Conservation (phyloP, 2,113 vertebrate species). For the Hucho hucho region DNA sequence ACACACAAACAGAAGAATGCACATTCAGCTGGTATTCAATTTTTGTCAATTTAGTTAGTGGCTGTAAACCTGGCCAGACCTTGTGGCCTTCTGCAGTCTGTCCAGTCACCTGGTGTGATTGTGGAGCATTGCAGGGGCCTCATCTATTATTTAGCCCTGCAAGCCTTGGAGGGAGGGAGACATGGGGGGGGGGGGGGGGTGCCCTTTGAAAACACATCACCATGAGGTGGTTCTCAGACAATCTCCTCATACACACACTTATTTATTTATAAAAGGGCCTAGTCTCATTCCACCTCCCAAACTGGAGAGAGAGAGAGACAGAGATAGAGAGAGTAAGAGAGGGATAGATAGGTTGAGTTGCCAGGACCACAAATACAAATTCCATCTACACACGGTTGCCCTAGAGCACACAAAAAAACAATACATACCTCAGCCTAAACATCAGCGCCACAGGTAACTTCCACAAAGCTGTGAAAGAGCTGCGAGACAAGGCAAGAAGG, state of each 20-base stretch:
- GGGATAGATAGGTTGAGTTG: too few relatives aligned
- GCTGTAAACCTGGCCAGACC: not conserved
- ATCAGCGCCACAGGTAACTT: too few relatives aligned
- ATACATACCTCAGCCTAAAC: too few relatives aligned
- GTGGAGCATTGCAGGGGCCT: constrained; percentile 18
- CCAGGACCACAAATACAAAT: too few relatives aligned
- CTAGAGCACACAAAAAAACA: too few relatives aligned
- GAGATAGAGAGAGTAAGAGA: not conserved
- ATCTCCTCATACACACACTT: not conserved
- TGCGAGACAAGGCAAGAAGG: too few relatives aligned
- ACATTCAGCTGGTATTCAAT: not conserved
- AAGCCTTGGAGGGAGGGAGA: constrained; percentile 17
- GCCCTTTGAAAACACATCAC: constrained; percentile 23
- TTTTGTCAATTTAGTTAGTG: not conserved
- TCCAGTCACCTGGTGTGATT: constrained; percentile 13
- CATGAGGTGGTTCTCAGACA: constrained; percentile 15
- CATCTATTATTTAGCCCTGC: constrained; percentile 38
- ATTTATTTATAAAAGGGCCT: constrained; percentile 22
- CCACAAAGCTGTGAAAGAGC: too few relatives aligned
- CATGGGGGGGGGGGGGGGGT: not conserved
- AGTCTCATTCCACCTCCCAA: not conserved
- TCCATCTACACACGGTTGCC: too few relatives aligned
- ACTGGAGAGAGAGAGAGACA: not conserved
- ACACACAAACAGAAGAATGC: not conserved
- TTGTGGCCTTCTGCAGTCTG: constrained; percentile 3